Evolutionary conservation across 35 echinoderm and acorn worm species (phyloP).

Genomic region (Nesometra sesokonis): DNA sequence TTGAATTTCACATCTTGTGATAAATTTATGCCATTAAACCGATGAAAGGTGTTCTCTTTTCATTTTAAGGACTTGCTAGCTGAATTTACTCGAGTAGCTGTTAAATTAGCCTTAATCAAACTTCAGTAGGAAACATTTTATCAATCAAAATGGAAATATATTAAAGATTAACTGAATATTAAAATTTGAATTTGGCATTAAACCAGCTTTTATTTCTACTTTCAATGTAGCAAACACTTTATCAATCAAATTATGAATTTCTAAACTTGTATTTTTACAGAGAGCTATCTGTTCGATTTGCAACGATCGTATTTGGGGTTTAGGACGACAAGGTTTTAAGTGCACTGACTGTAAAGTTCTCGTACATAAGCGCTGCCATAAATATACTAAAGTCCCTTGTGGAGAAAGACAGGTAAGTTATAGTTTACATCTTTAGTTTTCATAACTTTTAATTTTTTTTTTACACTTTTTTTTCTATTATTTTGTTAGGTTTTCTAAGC

Average conservation of each 20-base stretch:
- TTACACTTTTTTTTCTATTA: too few relatives aligned
- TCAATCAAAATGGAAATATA: background rate
- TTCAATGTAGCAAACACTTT: too few relatives aligned
- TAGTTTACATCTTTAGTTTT: too few relatives aligned
- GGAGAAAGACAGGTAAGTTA: conserved; percentile 63
- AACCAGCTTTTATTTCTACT: too few relatives aligned
- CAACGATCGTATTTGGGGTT: conserved; percentile 86
- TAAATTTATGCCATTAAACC: background rate
- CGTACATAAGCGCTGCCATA: conserved; percentile 95
- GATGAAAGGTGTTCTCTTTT: background rate
- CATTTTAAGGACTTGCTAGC: background rate
- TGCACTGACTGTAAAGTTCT: conserved; percentile 94
- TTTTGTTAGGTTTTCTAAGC: too few relatives aligned
- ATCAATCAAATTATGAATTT: too few relatives aligned
- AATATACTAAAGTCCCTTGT: conserved; percentile 55
- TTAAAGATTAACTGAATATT: background rate
- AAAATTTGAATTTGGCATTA: background rate
- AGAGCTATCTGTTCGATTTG: conserved; percentile 90
- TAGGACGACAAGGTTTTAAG: conserved; percentile 96
- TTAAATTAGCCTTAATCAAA: background rate
- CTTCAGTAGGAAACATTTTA: background rate
- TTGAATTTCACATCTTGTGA: background rate
- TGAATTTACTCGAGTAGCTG: background rate
- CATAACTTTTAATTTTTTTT: too few relatives aligned
- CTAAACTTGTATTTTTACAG: conserved; percentile 36